Evolutionary conservation across 53 echinoderm and acorn worm genomes (phyloP).

Genomic region (Crossaster papposus): DNA sequence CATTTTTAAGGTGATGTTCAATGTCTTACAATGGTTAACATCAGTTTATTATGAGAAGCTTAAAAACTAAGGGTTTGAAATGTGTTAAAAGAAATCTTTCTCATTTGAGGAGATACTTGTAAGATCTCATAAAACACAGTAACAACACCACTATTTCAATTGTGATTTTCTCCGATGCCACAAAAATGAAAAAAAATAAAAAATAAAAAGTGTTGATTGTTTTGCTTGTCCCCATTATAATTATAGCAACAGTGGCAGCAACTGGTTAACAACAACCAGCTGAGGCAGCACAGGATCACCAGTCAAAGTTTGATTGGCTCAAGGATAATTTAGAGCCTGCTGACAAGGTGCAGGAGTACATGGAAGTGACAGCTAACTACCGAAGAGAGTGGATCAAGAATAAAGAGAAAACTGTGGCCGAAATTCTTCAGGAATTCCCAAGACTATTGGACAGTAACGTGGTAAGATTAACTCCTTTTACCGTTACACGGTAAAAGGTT

Average conservation of each 20-base stretch:
- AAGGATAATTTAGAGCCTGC: conserved; percentile 37
- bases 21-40: too few species aligned
- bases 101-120: too few species aligned
- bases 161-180: too few species aligned
- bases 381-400: conserved; percentile 55
- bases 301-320: conserved; percentile 29
- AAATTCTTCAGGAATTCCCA: conserved; percentile 51
- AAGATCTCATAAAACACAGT: too few species aligned
- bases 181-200: not conserved
- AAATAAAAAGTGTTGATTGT: conserved; percentile 16
- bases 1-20: not conserved
- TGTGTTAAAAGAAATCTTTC: too few species aligned
- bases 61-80: too few species aligned
- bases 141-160: too few species aligned
- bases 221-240: conserved; percentile 12
- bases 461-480: conserved; percentile 64
- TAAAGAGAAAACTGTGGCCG: conserved; percentile 24
- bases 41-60: too few species aligned
- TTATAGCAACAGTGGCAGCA: not conserved
- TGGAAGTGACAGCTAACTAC: conserved; percentile 38
- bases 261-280: conserved; percentile 25
- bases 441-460: conserved; percentile 42
- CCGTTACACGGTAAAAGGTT: too few species aligned
- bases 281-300: conserved; percentile 27
- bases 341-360: conserved; percentile 30